Evolutionary conservation across 2,113 vertebrate genomes (phyloP), one percentile per base, ranked within the genome.

Genomic region (Salvelinus alpinus): DNA sequence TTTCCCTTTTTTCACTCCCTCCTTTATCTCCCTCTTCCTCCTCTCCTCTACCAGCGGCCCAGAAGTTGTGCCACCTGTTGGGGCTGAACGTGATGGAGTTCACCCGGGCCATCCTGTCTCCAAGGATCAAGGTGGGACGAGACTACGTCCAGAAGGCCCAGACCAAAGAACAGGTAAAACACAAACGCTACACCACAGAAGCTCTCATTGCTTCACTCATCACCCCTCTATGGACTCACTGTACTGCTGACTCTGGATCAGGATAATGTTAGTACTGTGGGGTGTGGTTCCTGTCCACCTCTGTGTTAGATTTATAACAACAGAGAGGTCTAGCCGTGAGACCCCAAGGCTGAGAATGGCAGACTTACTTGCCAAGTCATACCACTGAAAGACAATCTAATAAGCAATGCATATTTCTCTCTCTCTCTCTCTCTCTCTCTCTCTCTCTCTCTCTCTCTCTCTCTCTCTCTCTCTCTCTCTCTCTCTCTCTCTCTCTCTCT

Each of bases 71-170:
- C 90, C 98, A 99, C 71, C 93, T 99, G 44, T 92, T 99, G 76
- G 98, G 98, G 22, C 94, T 99, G 95, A 98, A 96, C 20, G 97
- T 99, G 64, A 97, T 98, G 97, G 98, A 99, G 89, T 99, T 99
- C 71, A 99, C 96, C 20, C 94, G 98, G 1, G 98, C 98, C 84
- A 99, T 99, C 77, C 95, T 99, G 69, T 96, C 96, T 0, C 98
- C 98, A 0, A 93, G 97, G 82, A 99, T 99, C 90, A 99, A 99
- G 84, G 98, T 99, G n/a, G 98, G 98, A 82, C 88, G 98, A 83
- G 98, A 99, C 89, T 99, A 98, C 0, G 97, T 99, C 6, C 98
- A 99, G 92, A 99, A 99, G 92, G 98, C 97, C 16, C 98, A 99
- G 90, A 99, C 98, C 83, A 99, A 99, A 91, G 98, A 99, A 66